Conservation (phyloP, 1,140 invertebrate genomes). For the Vanessa atalanta region DNA sequence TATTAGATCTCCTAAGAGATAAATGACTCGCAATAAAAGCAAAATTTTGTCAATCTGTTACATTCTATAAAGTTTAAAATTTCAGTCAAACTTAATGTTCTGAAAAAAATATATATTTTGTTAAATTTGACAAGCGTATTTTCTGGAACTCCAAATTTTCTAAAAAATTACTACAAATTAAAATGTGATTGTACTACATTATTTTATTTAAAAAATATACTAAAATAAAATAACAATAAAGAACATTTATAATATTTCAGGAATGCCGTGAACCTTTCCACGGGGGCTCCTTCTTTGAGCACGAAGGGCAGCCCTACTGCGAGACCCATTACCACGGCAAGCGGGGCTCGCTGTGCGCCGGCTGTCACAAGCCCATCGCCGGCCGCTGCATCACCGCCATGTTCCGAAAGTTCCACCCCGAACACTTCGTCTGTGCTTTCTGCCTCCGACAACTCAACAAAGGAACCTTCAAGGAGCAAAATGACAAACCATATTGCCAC, state of each 20-base stretch:
- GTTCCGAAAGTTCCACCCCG: constrained; percentile 99
- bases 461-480: constrained; percentile 98
- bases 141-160: too few relatives aligned
- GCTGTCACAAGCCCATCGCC: constrained; percentile 98
- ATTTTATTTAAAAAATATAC: background rate
- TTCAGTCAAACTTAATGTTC: too few relatives aligned
- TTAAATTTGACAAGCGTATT: too few relatives aligned
- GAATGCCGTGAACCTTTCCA: constrained; percentile 96
- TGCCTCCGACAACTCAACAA: constrained; percentile 98
- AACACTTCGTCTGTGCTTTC: constrained; percentile 99
- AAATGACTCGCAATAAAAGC: too few relatives aligned
- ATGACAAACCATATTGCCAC: constrained; percentile 99
- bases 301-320: constrained; percentile 97
- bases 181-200: too few relatives aligned
- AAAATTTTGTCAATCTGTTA: too few relatives aligned
- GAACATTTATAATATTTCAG: constrained; percentile 80
- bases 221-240: background rate
- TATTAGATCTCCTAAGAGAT: too few relatives aligned
- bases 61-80: too few relatives aligned
- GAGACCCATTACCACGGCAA: constrained; percentile 99
- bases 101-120: too few relatives aligned
- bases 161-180: too few relatives aligned
- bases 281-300: constrained; percentile 96
- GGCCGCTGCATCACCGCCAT: constrained; percentile 99
- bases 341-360: constrained; percentile 96